Evolutionary conservation across 2,888 invertebrate genomes (phyloP).

Genomic region (Drosophila phalerata): DNA sequence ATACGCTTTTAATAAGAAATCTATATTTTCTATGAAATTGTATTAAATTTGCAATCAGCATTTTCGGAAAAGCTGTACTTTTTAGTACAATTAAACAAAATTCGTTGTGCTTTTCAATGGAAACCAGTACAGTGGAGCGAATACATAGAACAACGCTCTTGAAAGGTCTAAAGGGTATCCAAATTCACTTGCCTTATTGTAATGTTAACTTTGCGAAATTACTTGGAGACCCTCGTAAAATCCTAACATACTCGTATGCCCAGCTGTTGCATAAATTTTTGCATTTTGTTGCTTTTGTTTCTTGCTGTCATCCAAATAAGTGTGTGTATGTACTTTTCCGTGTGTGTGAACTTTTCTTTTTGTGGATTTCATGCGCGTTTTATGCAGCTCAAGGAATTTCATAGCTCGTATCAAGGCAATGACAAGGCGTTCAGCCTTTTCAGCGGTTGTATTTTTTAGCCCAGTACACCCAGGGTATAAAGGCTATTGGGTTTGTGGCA

Average conservation of each 20-base stretch:
- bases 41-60: too few species aligned
- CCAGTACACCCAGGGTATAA: neutral
- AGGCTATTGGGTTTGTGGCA: neutral
- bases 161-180: neutral
- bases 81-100: too few species aligned
- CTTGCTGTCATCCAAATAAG: constrained; percentile 19
- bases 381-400: constrained; percentile 73
- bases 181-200: neutral
- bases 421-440: constrained; percentile 50
- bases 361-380: constrained; percentile 66
- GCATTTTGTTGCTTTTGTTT: constrained; percentile 60
- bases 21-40: too few species aligned
- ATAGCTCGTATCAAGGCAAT: constrained; percentile 51
- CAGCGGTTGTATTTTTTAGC: constrained; percentile 10
- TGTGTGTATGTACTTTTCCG: constrained; percentile 17
- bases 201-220: neutral
- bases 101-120: too few species aligned
- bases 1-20: too few species aligned
- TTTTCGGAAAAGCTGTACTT: too few species aligned
- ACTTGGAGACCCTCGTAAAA: constrained; percentile 54
- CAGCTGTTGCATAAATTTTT: constrained; percentile 80
- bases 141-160: too few species aligned
- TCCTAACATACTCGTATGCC: constrained; percentile 28
- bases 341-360: constrained; percentile 17
- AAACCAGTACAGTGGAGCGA: too few species aligned